Evolutionary conservation across 2,797 vertebrate genomes (phyloP).

Genomic region (Sibirionetta formosa): DNA sequence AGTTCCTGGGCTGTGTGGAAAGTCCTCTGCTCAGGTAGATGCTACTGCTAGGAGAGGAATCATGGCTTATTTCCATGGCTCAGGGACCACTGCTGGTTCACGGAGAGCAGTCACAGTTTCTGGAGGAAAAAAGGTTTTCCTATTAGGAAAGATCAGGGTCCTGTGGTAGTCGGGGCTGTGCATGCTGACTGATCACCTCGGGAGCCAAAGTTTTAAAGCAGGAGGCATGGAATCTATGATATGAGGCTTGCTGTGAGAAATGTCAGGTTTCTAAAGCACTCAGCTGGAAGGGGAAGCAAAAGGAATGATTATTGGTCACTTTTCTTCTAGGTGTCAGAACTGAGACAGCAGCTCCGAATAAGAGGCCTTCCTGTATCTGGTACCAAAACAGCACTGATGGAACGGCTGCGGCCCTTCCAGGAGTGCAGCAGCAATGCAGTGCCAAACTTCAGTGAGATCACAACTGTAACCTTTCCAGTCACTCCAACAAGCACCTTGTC

Average conservation of each 20-base stretch:
- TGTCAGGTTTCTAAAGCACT: neutral
- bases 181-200: neutral
- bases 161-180: neutral
- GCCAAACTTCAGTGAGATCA: constrained; percentile 90
- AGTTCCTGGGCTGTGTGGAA: neutral
- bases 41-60: neutral
- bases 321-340: constrained; percentile 91
- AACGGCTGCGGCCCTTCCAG: constrained; percentile 93
- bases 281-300: neutral
- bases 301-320: neutral
- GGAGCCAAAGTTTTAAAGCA: neutral
- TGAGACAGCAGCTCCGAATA: constrained; percentile 95
- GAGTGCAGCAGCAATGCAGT: constrained; percentile 85
- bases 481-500: constrained; percentile 89
- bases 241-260: neutral
- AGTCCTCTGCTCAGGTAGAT: neutral
- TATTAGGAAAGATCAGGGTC: neutral
- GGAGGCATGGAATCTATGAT: neutral
- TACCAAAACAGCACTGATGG: constrained; percentile 95
- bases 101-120: neutral
- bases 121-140: neutral
- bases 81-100: neutral
- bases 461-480: constrained; percentile 93
- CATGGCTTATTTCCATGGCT: neutral
- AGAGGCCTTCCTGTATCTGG: constrained; percentile 96